Base-by-base conservation (phyloP, 2,113 vertebrate genomes). In the Empidonax traillii region DNA sequence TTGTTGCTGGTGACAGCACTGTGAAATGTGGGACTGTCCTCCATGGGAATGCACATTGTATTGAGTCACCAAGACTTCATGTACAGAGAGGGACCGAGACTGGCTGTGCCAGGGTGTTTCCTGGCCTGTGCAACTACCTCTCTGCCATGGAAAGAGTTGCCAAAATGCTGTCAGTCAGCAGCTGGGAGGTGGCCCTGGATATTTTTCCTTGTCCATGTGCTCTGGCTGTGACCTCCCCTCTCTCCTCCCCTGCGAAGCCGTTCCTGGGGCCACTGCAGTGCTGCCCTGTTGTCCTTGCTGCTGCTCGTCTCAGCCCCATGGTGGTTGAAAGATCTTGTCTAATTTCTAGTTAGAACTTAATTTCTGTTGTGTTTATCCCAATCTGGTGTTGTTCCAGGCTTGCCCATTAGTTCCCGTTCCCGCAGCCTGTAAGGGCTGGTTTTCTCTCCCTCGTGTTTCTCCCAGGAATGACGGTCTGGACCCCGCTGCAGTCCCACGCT, bases 391-490 rank as follows among this genome's bases (percentile, higher is more conserved):
- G 27, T 86, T 80, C 72, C 80, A 80, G 51, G 49, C 68, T 88
- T 49, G 27, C 31, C 63, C 59, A 9, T 61, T 33, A 69, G 15
- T 27, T 95, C 59, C 72, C 11, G 8, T 74, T 73, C 53, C 59
- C 6, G 3, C 87, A 83, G 71, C 24, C 1, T 9, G 25, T 11
- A 5, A 63, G 37, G 37, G 7, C 67, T 47, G 44, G 1, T 51
- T 31, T 66, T 56, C 58, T 39, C 56, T 46, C 10, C 51, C 68
- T n/a, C 9, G 14, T 0, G 0, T 68, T 81, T 78, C 66, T 53
- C n/a, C 28, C 1, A 3, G 74, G 47, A 87, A 3, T 0, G 4
- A 31, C 1, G 25, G 8, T 19, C 18, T 46, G n/a, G 53, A 52
- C 22, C 67, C 27, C 0, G 1, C 59, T 69, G 24, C n/a, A 11